Evolutionary conservation across 2,797 vertebrate species (phyloP).

Genomic region (Acanthopagrus latus): DNA sequence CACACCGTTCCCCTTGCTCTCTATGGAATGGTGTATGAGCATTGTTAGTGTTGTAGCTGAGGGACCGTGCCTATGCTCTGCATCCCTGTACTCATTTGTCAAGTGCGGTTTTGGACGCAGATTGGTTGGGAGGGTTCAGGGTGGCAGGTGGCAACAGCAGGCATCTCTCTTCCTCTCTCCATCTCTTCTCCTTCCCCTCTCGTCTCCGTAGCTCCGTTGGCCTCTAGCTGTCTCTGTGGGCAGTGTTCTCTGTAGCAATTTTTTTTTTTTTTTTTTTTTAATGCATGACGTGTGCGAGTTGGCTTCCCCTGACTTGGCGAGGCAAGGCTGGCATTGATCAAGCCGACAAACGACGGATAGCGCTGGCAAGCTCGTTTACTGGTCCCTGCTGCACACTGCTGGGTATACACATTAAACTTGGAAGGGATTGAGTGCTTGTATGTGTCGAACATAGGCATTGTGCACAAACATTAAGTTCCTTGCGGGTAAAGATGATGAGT

Average conservation of each 20-base stretch:
- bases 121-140: slow-evolving; percentile 54
- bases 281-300: slow-evolving; percentile 33
- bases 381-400: slow-evolving; percentile 28
- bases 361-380: background rate
- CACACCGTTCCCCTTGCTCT: slow-evolving; percentile 22
- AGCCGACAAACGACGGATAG: slow-evolving; percentile 13
- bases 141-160: slow-evolving; percentile 67
- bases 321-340: slow-evolving; percentile 48
- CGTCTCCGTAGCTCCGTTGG: slow-evolving; percentile 42
- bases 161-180: slow-evolving; percentile 29
- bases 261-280: slow-evolving; percentile 50
- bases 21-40: slow-evolving; percentile 50
- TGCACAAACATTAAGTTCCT: background rate
- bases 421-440: background rate
- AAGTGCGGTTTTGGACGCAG: slow-evolving; percentile 67
- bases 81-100: slow-evolving; percentile 75
- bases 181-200: slow-evolving; percentile 29
- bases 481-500: background rate
- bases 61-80: slow-evolving; percentile 58
- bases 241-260: slow-evolving; percentile 41
- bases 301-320: slow-evolving; percentile 39
- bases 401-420: slow-evolving; percentile 4
- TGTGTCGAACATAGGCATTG: background rate
- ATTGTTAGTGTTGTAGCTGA: slow-evolving; percentile 69
- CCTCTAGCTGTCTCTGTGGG: slow-evolving; percentile 29